These are phyloP conservation scores for Chymomyza costata DNA, from an alignment of 1,140 invertebrate species.

Conservation along the genomic window DNA sequence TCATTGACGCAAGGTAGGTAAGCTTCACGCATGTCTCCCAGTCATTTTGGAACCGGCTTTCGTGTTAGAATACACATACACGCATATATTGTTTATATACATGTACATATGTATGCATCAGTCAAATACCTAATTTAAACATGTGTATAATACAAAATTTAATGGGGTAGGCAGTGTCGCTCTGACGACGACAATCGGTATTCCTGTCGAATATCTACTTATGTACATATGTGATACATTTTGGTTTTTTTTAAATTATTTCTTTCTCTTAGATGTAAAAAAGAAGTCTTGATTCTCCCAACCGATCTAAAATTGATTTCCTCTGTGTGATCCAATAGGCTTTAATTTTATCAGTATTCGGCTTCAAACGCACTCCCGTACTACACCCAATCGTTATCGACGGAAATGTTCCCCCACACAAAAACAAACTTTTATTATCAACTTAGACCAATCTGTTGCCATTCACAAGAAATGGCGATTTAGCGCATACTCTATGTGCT, in stretches of 20 bases:
- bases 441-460: no score
- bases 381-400: no score
- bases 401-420: no score
- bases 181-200: conserved; percentile 1
- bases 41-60: conserved; percentile 46
- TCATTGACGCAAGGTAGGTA: conserved; percentile 7
- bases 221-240: not conserved
- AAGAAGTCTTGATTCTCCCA: no score
- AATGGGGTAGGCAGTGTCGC: conserved; percentile 56
- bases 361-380: no score
- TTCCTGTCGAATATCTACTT: not conserved
- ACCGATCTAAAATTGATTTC: no score
- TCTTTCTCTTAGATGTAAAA: no score
- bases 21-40: conserved; percentile 57
- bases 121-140: conserved; percentile 19
- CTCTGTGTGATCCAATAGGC: no score
- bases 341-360: no score
- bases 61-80: conserved; percentile 21
- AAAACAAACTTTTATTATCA: no score
- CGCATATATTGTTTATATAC: conserved; percentile 18
- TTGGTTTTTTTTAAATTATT: not conserved
- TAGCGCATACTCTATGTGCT: no score
- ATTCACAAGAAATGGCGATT: no score
- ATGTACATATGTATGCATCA: conserved; percentile 45
- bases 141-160: conserved; percentile 51